These are phyloP conservation scores for Bradypodion pumilum DNA, from an alignment of 2,797 vertebrate genomes.

Conservation along the genomic window DNA sequence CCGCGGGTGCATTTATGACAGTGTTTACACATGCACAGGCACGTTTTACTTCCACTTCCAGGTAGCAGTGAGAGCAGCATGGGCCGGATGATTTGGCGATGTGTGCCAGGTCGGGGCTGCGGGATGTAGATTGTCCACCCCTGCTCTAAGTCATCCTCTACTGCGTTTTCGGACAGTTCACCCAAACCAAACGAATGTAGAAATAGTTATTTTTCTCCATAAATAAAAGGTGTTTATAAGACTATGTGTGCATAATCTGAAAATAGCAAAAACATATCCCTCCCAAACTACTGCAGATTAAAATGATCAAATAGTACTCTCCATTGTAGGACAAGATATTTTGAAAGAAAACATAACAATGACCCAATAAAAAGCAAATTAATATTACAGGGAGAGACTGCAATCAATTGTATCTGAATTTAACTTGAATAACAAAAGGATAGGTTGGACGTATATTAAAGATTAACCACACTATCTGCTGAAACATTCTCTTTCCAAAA, in stretches of 20 bases:
- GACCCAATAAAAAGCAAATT: slow-evolving; percentile 29
- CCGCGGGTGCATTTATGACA: too few species aligned
- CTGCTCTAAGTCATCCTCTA: background rate
- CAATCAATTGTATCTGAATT: slow-evolving; percentile 21
- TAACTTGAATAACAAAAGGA: slow-evolving; percentile 4
- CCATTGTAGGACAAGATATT: slow-evolving; percentile 29
- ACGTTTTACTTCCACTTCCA: too few species aligned
- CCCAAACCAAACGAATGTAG: background rate
- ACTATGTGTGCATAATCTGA: background rate
- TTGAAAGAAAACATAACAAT: slow-evolving; percentile 36
- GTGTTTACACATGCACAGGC: too few species aligned
- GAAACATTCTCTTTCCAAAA: background rate
- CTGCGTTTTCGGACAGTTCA: background rate
- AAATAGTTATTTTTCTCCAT: background rate
- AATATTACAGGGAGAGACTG: background rate
- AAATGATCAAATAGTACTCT: slow-evolving; percentile 25
- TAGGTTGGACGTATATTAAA: background rate
- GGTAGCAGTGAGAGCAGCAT: too few species aligned
- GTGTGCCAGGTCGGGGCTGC: too few species aligned
- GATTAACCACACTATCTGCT: background rate
- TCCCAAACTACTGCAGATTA: slow-evolving; percentile 20
- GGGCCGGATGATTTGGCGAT: too few species aligned
- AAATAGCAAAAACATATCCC: background rate
- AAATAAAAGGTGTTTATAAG: background rate
- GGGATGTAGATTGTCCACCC: too few species aligned